Evolutionary conservation across 2,888 invertebrate species (phyloP), one percentile per base, ranked within the genome.

Genomic region (Ypsolopha sequella): DNA sequence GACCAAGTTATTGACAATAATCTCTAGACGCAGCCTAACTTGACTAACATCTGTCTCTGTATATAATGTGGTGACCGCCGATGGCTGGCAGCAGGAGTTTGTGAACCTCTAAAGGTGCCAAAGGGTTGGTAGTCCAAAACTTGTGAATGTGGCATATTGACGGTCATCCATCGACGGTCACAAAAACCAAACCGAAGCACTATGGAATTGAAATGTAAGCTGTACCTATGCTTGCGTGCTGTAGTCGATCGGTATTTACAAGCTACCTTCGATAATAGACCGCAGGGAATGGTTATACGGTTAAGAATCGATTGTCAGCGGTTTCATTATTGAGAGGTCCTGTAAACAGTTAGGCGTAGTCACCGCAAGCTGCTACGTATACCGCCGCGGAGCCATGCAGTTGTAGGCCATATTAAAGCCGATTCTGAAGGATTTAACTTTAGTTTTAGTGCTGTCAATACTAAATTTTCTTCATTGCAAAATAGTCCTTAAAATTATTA

Each of bases 1-100:
- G 86, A 85, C 85, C 86, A 85, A 84, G 66, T 73, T 68, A 73
- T 74, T 76, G 86, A 85, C 86, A 85, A 85, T 85, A 85, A 85
- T 80, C 73, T 80, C 72, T 82, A 80, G 77, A 78, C 68, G 70
- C 79, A 73, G 73, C 76, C 77, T 78, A 66, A 73, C 70, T 70
- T 64, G 65, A 70, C 64, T 70, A 39, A 34, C 66, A 67, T 66
- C 62, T 66, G 65, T 72, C 65, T 66, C 63, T 72, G 64, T 71
- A 68, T 35, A 34, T 24, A 24, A 24, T 4, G 24, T 24, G 24
- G 24, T 24, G 24, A 4, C 24, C 24, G 24, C 24, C 24, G 24
- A 24, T 24, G 24, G 24, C 24, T 24, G 24, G 24, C 24, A 2
- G 24, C 2, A 24, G 24, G 24, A 4, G 2, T 24, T 24, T n/a